Conservation (phyloP, 1,140 invertebrate genomes). For the Polyergus mexicanus region DNA sequence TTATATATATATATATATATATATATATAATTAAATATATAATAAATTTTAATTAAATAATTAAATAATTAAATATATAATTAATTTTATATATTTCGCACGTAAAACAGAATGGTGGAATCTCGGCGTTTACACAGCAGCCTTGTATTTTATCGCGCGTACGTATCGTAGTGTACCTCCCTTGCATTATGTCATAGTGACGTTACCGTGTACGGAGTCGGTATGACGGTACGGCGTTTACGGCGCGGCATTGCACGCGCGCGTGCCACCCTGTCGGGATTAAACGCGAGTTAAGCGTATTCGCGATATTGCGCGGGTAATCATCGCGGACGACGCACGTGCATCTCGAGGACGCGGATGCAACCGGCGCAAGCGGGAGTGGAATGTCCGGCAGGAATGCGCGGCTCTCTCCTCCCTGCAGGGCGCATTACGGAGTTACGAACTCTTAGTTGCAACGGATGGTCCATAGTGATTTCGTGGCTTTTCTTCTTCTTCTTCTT, state of each 20-base stretch:
- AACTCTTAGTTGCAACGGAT: constrained; percentile 74
- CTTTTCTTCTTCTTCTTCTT: constrained; percentile 11
- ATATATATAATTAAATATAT: too few species aligned
- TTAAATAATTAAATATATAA: too few species aligned
- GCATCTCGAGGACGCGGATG: constrained; percentile 56
- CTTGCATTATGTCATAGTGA: not conserved
- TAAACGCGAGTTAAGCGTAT: constrained; percentile 34
- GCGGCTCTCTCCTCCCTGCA: constrained; percentile 65
- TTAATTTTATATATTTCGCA: not conserved
- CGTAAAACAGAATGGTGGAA: not conserved
- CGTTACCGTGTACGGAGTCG: not conserved
- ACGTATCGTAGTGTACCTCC: not conserved
- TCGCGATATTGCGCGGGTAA: constrained; percentile 62
- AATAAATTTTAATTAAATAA: too few species aligned
- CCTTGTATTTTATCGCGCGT: not conserved
- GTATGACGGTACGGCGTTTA: constrained; percentile 3
- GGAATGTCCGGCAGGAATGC: constrained; percentile 75
- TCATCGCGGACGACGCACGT: constrained; percentile 39
- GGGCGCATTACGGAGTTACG: constrained; percentile 76
- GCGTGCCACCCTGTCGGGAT: constrained; percentile 35
- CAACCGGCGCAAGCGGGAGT: constrained; percentile 70
- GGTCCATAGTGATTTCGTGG: constrained; percentile 66
- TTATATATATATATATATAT: too few species aligned
- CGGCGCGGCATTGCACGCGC: constrained; percentile 3
- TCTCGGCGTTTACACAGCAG: constrained; percentile 14